Base-by-base conservation (phyloP, 2,888 invertebrate genomes). In the Chrysomela aeneicollis region DNA sequence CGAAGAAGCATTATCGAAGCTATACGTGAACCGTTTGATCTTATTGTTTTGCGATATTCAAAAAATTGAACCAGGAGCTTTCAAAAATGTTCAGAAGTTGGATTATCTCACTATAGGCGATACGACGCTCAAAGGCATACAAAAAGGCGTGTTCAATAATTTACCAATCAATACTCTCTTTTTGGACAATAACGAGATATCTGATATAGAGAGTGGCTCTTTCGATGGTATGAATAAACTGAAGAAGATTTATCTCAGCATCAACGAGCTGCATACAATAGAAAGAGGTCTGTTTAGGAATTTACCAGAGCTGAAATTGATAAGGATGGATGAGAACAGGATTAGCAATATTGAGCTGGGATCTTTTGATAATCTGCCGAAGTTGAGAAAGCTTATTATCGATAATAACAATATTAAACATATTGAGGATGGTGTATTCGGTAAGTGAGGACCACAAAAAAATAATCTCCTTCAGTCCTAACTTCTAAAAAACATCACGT, bases 301-400 rank as follows among this genome's bases (percentile, higher is more conserved):
- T 50, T 21, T 67, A 8, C 19, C 55, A 1, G 59, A 59, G 19
- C 22, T 61, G 12, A 22, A 17, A 5, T n/a, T 53, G 4, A 21
- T 67, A 6, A 57, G 61, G 47, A 5, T 67, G 8, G 63, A 67
- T 46, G 58, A 61, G 35, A 67, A 64, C 37, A 58, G 54, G 47
- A 51, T 67, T 1, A 47, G 54, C 32, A 59, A 22, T n/a, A 55
- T 67, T 6, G 59, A 67, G 32, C 50, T 53, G 6, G 54, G 54
- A 1, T 57, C 59, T 5, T 67, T 67, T 26, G 50, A 61, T 22
- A 67, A 67, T 46, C 47, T 61, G 10, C 63, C 63, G 2, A 67
- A 67, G 10, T 21, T 67, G 35, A 35, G 53, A 12, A 58, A 51
- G 42, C 17, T 67, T 1, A 54, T 61, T 32, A 37, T 67, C 9